Base-by-base conservation (phyloP, 2,113 vertebrate genomes). In the Poicephalus gulielmi region DNA sequence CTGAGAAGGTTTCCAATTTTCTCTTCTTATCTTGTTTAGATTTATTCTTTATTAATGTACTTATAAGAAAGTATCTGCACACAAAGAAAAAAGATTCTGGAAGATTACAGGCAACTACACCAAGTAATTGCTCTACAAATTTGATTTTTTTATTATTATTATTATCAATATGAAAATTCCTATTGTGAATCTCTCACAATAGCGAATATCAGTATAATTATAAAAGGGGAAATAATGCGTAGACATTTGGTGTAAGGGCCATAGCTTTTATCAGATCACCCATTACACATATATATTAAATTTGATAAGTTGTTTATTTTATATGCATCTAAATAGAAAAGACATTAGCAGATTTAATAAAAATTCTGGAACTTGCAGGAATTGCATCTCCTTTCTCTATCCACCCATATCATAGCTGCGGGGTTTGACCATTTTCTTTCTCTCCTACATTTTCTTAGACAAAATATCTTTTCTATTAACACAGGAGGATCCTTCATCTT, bases 1-100 rank as follows among this genome's bases (percentile, higher is more conserved):
- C 66, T 93, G 95, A 97, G 91, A 92, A 87, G 50, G 50, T 71
- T 96, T 96, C 89, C 95, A 94, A 83, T 93, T 94, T 93, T 95
- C 90, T 95, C 74, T 77, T 92, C 87, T 97, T 97, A 91, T 94
- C 89, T 94, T 96, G 89, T 95, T 95, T 96, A 95, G 94, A 96
- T 96, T 97, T 94, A 93, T 89, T 91, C 92, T 94, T 96, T 95
- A 94, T 96, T 96, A 95, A 89, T 89, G 52, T 92, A 92, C 83
- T 96, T 96, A 52, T 87, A 94, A 77, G 86, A 84, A 92, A 95
- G 77, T 63, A 96, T 71, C 76, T 78, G 50, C 68, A 91, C 55
- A 90, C 57, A 93, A 91, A 83, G 82, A 75, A 91, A 80, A 81
- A 79, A 92, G 68, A 96, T 90, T 70, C 82, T 62, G 70, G 44